Base-by-base conservation (phyloP, 2,797 vertebrate genomes). In the Coluber constrictor region DNA sequence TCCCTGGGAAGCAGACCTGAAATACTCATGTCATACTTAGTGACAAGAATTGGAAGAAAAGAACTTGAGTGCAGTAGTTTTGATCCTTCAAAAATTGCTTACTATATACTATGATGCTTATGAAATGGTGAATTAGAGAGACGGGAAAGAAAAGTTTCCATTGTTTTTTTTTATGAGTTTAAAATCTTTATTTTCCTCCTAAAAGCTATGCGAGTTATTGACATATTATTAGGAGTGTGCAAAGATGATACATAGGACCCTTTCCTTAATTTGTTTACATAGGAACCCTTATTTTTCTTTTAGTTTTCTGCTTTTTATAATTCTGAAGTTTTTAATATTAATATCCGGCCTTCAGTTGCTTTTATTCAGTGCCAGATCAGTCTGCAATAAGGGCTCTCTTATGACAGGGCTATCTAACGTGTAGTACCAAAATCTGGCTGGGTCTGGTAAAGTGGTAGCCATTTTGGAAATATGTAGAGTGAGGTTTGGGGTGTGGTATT, bases 1-100 rank as follows among this genome's bases (percentile, higher is more conserved):
- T 63, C 59, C 11, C 37, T 89, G 47, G 23, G 32, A 8, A 29
- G 15, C 59, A 61, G 47, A 89, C 4, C 47, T 89, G 29, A 43
- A 89, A 29, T 47, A 0, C 54, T 92, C 54, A 74, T 57, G 43
- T 47, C 59, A 27, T 91, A 0, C 0, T 0, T 93, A 27, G 0
- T 5, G 13, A 91, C 55, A 8, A 60, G 23, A 56, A 43, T 16
- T 51, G 87, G 23, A 25, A 6, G 0, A 27, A 92, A 0, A 0
- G 66, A 54, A 10, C 0, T 0, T 0, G 37, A 63, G 29, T 0
- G 0, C 25, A 0, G 94, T 95, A 2, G 29, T 43, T 89, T 43
- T 1, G 43, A 63, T 89, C 37, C 25, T 89, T 47, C 13, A 37
- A 89, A 89, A 89, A 60, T 47, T 88, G 55, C 4, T 32, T 32